phyloP scores from a whole-genome alignment of 2,888 invertebrate genomes.

The Physocephala rufipes region DNA sequence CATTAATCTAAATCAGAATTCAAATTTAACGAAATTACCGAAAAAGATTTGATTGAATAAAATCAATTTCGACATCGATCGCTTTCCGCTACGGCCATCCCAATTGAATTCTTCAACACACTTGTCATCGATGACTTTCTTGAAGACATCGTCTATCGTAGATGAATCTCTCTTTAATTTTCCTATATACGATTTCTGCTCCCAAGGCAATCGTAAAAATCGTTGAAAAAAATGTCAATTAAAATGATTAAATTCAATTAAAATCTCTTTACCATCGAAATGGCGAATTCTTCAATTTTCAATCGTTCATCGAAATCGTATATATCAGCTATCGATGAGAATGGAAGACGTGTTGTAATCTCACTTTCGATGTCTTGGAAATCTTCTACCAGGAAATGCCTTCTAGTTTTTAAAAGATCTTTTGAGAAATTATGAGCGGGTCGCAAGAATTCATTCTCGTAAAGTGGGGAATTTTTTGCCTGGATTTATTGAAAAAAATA shows the following conservation, averaged over 20 bases:
- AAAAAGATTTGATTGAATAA: slow-evolving; percentile 21
- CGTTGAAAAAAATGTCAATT: neutral
- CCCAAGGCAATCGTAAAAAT: neutral
- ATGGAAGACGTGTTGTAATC: neutral
- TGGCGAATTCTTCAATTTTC: neutral
- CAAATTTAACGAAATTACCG: slow-evolving; percentile 18
- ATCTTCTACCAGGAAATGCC: slow-evolving; percentile 14
- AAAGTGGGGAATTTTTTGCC: too few relatives aligned
- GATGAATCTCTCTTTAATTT: slow-evolving; percentile 9
- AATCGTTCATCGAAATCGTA: slow-evolving; percentile 9
- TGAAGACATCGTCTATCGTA: slow-evolving; percentile 19
- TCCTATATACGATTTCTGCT: slow-evolving; percentile 5
- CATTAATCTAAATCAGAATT: neutral
- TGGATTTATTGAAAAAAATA: too few relatives aligned
- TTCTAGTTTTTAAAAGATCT: neutral
- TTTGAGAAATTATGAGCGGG: neutral
- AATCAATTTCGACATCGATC: slow-evolving; percentile 21
- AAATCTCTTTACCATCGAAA: neutral
- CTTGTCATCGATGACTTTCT: slow-evolving; percentile 17
- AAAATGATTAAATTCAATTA: neutral
- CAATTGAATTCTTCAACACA: slow-evolving; percentile 25
- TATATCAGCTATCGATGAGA: neutral
- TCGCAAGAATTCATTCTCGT: slow-evolving; percentile 1
- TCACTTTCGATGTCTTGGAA: slow-evolving; percentile 2
- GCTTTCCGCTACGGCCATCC: slow-evolving; percentile 27